Conservation (phyloP, 2,888 invertebrate genomes). For the Corbicula japonica region DNA sequence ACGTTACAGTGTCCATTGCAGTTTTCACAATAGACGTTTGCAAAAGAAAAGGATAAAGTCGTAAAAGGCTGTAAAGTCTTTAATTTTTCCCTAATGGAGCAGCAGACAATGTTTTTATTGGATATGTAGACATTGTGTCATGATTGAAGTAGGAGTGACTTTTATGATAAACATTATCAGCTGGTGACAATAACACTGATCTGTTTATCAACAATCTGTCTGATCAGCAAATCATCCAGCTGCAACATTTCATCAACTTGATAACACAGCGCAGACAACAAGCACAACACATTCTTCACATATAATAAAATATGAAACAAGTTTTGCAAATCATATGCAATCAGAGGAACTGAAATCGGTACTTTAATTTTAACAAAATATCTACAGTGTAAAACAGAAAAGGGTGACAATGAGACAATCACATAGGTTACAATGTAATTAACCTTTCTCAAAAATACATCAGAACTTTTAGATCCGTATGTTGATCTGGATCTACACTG, state of each 20-base stretch:
- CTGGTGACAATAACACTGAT: slow-evolving; percentile 8
- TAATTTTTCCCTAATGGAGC: slow-evolving; percentile 10
- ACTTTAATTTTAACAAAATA: no score
- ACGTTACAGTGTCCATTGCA: slow-evolving; percentile 29
- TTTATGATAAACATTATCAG: slow-evolving; percentile 9
- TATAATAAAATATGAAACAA: no score
- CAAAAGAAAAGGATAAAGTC: slow-evolving; percentile 1
- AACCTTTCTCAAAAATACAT: no score
- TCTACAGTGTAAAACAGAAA: no score
- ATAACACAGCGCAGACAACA: background rate
- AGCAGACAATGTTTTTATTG: slow-evolving; percentile 15
- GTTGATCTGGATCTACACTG: no score
- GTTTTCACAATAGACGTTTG: slow-evolving; percentile 36
- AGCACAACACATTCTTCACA: no score
- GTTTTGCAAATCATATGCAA: no score
- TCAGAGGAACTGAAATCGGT: no score
- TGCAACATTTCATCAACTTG: background rate
- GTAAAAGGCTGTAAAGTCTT: background rate
- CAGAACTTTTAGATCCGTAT: no score
- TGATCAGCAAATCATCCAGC: no score
- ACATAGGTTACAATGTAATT: no score
- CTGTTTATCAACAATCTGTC: slow-evolving; percentile 13
- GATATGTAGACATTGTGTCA: background rate
- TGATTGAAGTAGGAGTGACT: background rate
- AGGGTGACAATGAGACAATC: no score